A percentile compares a stretch with the other conserved stretches of the same genome.
Conservation (phyloP, 2,113 vertebrate species). For the Gorilla gorilla region DNA sequence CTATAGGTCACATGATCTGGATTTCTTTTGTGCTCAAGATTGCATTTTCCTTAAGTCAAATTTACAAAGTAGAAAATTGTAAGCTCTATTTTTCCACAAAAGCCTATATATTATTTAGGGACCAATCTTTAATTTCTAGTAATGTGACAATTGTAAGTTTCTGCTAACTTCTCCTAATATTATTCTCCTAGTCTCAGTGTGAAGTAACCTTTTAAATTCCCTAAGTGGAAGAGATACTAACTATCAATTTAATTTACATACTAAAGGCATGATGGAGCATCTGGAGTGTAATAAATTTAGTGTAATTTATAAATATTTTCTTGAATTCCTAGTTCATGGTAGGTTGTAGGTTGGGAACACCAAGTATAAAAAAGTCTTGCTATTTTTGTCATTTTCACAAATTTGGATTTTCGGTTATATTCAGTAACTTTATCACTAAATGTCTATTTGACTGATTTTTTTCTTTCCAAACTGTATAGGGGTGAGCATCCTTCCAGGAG, state of each 20-base stretch:
- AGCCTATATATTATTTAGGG: background rate
- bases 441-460: background rate
- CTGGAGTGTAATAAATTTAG: background rate
- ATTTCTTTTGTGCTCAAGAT: background rate
- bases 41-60: background rate
- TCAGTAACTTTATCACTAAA: background rate
- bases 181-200: background rate
- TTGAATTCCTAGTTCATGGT: background rate
- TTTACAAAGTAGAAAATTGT: background rate
- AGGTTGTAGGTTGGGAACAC: background rate
- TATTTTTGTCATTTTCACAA: background rate
- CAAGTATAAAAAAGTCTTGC: background rate
- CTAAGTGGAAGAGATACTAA: background rate
- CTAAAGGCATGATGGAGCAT: background rate
- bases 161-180: background rate
- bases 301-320: background rate
- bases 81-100: background rate
- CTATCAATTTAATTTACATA: background rate
- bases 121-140: background rate
- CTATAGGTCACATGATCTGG: background rate
- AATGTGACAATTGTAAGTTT: conserved; percentile 33
- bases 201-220: background rate
- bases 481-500: background rate
- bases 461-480: background rate
- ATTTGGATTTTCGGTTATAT: background rate